Evolutionary conservation across 2,113 vertebrate species (phyloP), one percentile per base, ranked within the genome.

Genomic region (Cinclus mexicanus): DNA sequence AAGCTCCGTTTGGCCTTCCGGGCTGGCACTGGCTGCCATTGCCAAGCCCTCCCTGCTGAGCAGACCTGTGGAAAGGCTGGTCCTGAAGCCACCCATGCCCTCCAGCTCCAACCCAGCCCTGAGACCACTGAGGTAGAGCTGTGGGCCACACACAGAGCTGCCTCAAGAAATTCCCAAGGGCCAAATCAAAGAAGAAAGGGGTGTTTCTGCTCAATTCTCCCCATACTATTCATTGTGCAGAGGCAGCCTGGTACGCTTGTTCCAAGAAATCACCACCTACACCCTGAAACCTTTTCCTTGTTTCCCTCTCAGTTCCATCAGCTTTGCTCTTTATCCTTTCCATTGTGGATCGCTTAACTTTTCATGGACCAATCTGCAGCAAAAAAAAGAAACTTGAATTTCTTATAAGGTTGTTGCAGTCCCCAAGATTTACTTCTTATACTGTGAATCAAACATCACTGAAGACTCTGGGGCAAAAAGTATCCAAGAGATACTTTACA

Each of bases 171-270:
- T 82, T 85, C 41, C n/a, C 53, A 29, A 0, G 1, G 42, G 7
- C 5, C 22, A 22, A 31, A 39, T 37, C 46, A 72, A 68, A 84
- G 50, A 56, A 78, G 33, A 71, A 47, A 12, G 11, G 8, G 23
- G 19, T 0, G 0, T 47, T 91, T 79, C 41, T 0, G 0, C 18
- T 65, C 26, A 25, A 12, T 56, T 93, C 87, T 68, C 35, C 52
- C 44, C 41, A 25, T 56, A 4, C 9, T 31, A 12, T 55, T 89
- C 19, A 13, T 46, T 69, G 33, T 56, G 17, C 23, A 60, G n/a
- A 76, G 49, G 28, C 24, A 71, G 9, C n/a, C 20, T n/a, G 1
- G 0, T 75, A 55, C 0, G 0, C 35, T 37, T 47, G 28, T 31
- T 70, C 80, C 28, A 14, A 47, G 29, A 47, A 64, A 23, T 63